Conservation (phyloP, 2,888 invertebrate species). For the Ptychoptera contaminata region DNA sequence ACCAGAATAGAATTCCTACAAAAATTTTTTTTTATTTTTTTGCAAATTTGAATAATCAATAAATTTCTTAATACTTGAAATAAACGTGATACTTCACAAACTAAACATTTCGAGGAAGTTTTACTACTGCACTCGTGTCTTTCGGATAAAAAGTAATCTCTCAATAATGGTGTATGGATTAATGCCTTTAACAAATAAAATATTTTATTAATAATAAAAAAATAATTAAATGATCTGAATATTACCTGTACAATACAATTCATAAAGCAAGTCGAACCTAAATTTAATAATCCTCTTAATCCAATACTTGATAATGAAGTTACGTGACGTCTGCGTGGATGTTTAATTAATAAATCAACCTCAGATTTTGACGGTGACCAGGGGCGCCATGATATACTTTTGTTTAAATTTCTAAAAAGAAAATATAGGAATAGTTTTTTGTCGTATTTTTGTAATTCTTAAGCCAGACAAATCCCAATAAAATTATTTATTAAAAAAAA, state of each 20-base stretch:
- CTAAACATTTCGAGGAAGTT: slow-evolving; percentile 65
- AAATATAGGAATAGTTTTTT: not conserved
- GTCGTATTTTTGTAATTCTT: not conserved
- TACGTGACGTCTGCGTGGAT: slow-evolving; percentile 64
- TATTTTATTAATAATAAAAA: not conserved
- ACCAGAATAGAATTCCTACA: slow-evolving; percentile 83
- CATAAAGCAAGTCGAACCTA: slow-evolving; percentile 98
- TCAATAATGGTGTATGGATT: slow-evolving; percentile 84
- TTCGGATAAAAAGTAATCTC: slow-evolving; percentile 92
- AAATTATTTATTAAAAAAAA: not conserved
- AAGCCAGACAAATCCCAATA: not conserved
- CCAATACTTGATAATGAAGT: slow-evolving; percentile 74
- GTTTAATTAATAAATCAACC: slow-evolving; percentile 54
- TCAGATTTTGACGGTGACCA: slow-evolving; percentile 72
- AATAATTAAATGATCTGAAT: not conserved
- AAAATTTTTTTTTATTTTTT: not conserved
- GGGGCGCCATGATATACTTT: slow-evolving; percentile 46
- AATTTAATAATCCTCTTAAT: slow-evolving; percentile 81
- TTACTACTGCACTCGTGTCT: slow-evolving; percentile 65
- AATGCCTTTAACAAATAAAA: slow-evolving; percentile 41
- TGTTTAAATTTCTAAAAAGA: slow-evolving; percentile 35
- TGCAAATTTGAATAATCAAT: not conserved
- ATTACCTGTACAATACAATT: slow-evolving; percentile 92
- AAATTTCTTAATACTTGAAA: slow-evolving; percentile 60
- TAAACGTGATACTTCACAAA: slow-evolving; percentile 87